phyloP scores from a whole-genome alignment of 2,797 vertebrate species.

The Enteromius unitaeniatus region DNA sequence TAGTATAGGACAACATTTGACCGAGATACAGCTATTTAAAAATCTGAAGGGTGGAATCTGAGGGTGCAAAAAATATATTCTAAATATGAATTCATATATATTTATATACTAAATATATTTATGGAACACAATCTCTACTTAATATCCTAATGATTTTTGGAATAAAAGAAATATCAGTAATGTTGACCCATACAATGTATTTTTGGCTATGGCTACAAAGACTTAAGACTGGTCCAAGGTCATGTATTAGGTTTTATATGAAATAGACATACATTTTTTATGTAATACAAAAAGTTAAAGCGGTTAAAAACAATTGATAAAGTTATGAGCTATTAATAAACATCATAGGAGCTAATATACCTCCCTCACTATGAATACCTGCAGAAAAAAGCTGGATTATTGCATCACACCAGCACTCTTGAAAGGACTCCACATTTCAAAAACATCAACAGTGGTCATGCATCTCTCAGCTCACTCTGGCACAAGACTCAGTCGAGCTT shows the following conservation, averaged over 20 bases:
- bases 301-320: neutral
- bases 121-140: no score
- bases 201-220: no score
- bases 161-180: no score
- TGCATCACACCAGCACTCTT: constrained; percentile 4
- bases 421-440: constrained; percentile 13
- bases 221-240: no score
- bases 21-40: no score
- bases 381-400: neutral
- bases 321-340: neutral
- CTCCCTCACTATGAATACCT: neutral
- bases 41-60: no score
- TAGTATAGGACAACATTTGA: no score
- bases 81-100: no score
- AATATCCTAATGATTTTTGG: no score
- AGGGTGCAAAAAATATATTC: no score
- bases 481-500: constrained; percentile 1
- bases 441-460: constrained; percentile 15
- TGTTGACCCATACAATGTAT: no score
- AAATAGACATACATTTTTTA: neutral
- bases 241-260: neutral
- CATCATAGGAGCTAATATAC: neutral
- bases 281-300: neutral
- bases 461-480: neutral
- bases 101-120: no score